phyloP scores from a whole-genome alignment of 2,797 vertebrate species.

The Emys orbicularis region DNA sequence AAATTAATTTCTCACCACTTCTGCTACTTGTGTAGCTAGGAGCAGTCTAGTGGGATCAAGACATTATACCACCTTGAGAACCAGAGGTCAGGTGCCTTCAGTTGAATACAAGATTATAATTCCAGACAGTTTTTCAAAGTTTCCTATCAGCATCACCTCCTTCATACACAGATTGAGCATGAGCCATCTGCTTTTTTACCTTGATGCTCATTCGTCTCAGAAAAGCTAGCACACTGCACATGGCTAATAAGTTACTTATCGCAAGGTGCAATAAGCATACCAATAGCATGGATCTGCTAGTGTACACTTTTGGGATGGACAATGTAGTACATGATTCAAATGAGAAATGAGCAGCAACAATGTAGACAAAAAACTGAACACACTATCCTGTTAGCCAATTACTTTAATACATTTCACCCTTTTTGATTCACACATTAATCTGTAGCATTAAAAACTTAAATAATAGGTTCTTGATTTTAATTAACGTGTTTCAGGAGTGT shows the following conservation, averaged over 20 bases:
- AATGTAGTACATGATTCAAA: background rate
- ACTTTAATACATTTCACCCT: background rate
- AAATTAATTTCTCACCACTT: background rate
- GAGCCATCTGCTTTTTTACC: background rate
- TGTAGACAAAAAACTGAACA: background rate
- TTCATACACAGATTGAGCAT: background rate
- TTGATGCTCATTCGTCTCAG: background rate
- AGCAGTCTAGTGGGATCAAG: background rate
- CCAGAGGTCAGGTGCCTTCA: background rate
- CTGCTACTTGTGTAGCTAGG: background rate
- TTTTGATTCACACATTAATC: background rate
- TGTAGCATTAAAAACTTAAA: background rate
- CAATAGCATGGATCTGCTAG: background rate
- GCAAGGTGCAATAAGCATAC: background rate
- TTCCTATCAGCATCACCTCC: background rate
- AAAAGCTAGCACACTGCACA: background rate
- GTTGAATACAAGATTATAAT: background rate
- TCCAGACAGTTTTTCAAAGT: background rate
- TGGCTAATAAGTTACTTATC: background rate
- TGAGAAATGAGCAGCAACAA: background rate
- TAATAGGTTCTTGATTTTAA: background rate
- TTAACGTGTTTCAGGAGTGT: background rate
- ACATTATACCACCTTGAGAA: background rate
- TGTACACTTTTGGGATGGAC: background rate
- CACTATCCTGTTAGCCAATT: background rate